These are phyloP conservation scores for Drosophila nigromelanica DNA, from an alignment of 1,140 invertebrate species.

Conservation along the genomic window DNA sequence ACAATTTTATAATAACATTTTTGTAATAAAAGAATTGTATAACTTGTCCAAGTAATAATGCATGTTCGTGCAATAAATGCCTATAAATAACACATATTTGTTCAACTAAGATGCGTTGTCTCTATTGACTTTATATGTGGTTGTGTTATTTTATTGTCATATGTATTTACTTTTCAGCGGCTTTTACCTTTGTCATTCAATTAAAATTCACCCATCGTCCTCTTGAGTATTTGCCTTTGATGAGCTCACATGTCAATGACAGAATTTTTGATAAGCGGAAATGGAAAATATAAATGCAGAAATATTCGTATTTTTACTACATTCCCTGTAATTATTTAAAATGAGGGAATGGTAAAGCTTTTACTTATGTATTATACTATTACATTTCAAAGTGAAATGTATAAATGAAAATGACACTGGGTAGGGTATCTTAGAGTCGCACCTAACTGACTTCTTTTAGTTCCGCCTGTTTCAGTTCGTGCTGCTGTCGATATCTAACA, in stretches of 20 bases:
- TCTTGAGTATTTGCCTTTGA: constrained; percentile 13
- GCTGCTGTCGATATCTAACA: not conserved
- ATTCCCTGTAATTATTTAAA: not conserved
- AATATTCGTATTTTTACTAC: constrained; percentile 3
- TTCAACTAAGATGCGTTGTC: not conserved
- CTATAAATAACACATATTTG: too few species aligned
- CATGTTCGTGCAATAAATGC: too few species aligned
- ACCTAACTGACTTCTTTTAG: too few species aligned
- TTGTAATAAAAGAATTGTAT: too few species aligned
- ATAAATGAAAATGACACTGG: too few species aligned
- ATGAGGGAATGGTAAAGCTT: too few species aligned
- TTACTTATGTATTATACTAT: too few species aligned
- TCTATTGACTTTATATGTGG: not conserved
- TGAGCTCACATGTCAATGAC: constrained; percentile 29
- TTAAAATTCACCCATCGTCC: constrained; percentile 12
- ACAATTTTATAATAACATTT: too few species aligned
- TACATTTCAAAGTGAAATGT: not conserved
- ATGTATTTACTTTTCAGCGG: not conserved
- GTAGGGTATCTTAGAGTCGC: not conserved
- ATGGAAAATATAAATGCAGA: constrained; percentile 38
- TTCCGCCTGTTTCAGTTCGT: not conserved
- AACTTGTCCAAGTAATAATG: too few species aligned
- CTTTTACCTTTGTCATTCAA: constrained; percentile 1
- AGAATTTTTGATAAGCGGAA: constrained; percentile 3
- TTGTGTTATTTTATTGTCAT: not conserved